phyloP scores from a whole-genome alignment of 2,797 vertebrate genomes.

The Danionella dracula region DNA sequence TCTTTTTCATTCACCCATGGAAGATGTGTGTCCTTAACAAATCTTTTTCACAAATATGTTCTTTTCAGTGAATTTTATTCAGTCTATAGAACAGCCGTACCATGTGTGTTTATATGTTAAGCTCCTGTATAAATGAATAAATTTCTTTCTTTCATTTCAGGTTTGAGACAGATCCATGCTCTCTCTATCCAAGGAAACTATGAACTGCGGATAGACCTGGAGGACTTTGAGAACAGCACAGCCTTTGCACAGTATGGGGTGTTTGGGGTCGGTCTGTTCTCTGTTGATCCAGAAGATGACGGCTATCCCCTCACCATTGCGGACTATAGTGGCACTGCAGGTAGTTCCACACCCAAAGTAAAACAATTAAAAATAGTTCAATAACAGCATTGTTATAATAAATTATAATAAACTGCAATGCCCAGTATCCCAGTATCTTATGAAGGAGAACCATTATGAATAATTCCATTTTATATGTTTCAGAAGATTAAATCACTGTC shows the following conservation, averaged over 20 bases:
- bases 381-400: background rate
- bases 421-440: background rate
- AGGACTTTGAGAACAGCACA: conserved; percentile 93
- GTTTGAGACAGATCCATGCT: conserved; percentile 84
- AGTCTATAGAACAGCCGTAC: too few species aligned
- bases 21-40: too few species aligned
- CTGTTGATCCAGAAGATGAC: conserved; percentile 91
- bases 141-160: conserved; percentile 56
- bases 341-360: conserved; percentile 54
- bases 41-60: too few species aligned
- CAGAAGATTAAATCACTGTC: background rate
- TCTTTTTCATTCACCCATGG: too few species aligned
- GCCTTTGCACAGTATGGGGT: conserved; percentile 86
- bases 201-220: conserved; percentile 88
- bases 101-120: too few species aligned
- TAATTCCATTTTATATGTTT: too few species aligned
- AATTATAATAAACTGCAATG: too few species aligned
- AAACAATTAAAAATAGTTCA: background rate
- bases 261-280: conserved; percentile 91
- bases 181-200: conserved; percentile 90
- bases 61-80: too few species aligned
- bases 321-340: conserved; percentile 90
- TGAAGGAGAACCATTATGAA: background rate
- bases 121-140: too few species aligned
- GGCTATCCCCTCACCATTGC: conserved; percentile 87